Evolutionary conservation across 2,113 vertebrate genomes (phyloP).

Genomic region (Peromyscus leucopus): DNA sequence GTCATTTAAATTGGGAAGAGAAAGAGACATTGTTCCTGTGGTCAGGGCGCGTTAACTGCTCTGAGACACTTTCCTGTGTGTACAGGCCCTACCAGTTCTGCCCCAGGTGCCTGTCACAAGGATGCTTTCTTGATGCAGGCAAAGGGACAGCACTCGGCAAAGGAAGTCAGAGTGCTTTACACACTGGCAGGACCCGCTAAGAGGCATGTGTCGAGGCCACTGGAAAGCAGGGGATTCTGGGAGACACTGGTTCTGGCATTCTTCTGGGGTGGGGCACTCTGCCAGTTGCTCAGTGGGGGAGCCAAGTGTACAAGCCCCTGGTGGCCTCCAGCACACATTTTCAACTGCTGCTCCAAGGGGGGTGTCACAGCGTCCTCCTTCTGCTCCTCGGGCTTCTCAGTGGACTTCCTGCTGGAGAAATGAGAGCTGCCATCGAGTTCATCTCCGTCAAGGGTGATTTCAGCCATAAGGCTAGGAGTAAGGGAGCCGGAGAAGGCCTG

Average conservation of each 20-base stretch:
- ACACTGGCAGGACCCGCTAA: neutral
- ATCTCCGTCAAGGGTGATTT: neutral
- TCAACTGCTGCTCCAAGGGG: neutral
- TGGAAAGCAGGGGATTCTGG: neutral
- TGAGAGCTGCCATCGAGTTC: neutral
- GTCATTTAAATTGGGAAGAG: conserved; percentile 71
- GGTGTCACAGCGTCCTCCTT: neutral
- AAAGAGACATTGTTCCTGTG: conserved; percentile 58
- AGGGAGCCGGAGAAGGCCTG: neutral
- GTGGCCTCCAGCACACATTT: conserved; percentile 43
- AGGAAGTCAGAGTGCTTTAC: neutral
- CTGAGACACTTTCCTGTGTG: conserved; percentile 16
- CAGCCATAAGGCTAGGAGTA: neutral
- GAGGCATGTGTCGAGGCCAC: conserved; percentile 22
- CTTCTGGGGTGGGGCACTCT: neutral
- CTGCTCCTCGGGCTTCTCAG: neutral
- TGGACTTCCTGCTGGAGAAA: conserved; percentile 26
- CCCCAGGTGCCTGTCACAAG: neutral
- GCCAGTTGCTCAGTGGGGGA: conserved; percentile 51
- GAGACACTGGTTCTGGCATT: conserved; percentile 14
- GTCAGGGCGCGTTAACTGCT: neutral
- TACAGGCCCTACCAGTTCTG: neutral
- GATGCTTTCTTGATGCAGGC: neutral
- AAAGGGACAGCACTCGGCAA: neutral
- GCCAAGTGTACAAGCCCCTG: conserved; percentile 35